A percentile compares a stretch with the other conserved stretches of the same genome.
Conservation (phyloP, 2,113 vertebrate genomes). For the Crotalus helleri region DNA sequence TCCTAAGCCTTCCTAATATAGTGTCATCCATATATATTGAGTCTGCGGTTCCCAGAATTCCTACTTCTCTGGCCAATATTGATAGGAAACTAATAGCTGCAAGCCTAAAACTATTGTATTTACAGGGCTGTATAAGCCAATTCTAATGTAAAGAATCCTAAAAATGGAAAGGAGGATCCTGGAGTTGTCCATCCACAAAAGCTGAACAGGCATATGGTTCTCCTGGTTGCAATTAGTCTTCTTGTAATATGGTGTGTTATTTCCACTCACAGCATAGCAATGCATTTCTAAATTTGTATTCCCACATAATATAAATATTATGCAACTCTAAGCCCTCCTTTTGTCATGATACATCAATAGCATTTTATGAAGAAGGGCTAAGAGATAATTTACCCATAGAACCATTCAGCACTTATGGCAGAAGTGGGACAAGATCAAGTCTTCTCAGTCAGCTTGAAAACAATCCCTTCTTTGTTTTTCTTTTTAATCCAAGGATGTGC, state of each 20-base stretch:
- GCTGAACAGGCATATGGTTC: background rate
- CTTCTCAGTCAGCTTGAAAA: slow-evolving; percentile 1
- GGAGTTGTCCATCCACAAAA: background rate
- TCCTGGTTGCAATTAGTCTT: background rate
- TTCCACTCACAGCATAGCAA: background rate
- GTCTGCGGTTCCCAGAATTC: background rate
- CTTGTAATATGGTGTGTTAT: background rate
- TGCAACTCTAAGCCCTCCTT: background rate
- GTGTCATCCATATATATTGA: background rate
- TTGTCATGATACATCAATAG: background rate
- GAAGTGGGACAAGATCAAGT: background rate
- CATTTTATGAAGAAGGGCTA: background rate
- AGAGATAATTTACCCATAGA: background rate
- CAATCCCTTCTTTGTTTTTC: background rate
- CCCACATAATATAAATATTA: background rate
- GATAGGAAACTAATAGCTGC: background rate
- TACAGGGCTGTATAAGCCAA: background rate
- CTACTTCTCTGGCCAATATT: background rate
- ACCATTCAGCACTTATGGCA: background rate
- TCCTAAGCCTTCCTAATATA: background rate
- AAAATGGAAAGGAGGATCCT: background rate
- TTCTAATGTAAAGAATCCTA: background rate
- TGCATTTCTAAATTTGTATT: background rate
- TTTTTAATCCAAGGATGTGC: background rate
- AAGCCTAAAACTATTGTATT: background rate